Conservation (phyloP, 2,797 vertebrate genomes). For the Sandelia bainsii region DNA sequence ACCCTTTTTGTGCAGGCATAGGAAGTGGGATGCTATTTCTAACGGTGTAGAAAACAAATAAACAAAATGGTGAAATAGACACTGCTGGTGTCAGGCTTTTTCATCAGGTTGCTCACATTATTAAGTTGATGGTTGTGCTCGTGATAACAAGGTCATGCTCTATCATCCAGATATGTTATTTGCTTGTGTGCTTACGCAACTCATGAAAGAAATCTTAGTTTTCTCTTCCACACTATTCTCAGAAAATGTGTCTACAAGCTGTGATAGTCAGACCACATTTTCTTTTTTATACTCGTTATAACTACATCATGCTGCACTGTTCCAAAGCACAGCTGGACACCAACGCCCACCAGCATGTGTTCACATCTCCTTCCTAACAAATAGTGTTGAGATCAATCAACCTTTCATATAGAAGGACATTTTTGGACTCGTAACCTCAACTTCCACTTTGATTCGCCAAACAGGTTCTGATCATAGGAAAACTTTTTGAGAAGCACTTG, state of each 20-base stretch:
- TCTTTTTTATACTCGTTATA: slow-evolving; percentile 31
- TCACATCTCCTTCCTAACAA: slow-evolving; percentile 38
- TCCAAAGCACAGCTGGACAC: slow-evolving; percentile 52
- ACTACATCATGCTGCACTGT: slow-evolving; percentile 41
- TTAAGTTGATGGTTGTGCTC: not conserved
- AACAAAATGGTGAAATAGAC: too few species aligned
- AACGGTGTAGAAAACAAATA: too few species aligned
- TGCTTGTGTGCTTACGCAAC: not conserved
- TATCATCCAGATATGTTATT: not conserved
- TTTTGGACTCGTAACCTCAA: slow-evolving; percentile 18
- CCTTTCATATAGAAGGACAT: slow-evolving; percentile 28
- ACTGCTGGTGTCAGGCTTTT: too few species aligned
- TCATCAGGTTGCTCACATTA: too few species aligned
- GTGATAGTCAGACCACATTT: slow-evolving; percentile 16
- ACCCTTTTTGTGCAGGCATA: too few species aligned
- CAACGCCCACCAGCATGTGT: slow-evolving; percentile 48
- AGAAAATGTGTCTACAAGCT: slow-evolving; percentile 26
- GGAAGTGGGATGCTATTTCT: too few species aligned
- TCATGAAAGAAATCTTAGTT: not conserved
- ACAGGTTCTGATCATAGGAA: slow-evolving; percentile 49
- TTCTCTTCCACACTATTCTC: slow-evolving; percentile 5
- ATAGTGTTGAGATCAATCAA: slow-evolving; percentile 48
- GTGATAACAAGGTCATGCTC: not conserved
- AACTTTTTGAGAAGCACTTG: slow-evolving; percentile 53
- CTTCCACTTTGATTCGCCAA: slow-evolving; percentile 56